Percentiles rank a stretch among this genome's conserved stretches.
phyloP scores from a whole-genome alignment of 2,888 invertebrate species.

The Yponomeuta plumbellus region DNA sequence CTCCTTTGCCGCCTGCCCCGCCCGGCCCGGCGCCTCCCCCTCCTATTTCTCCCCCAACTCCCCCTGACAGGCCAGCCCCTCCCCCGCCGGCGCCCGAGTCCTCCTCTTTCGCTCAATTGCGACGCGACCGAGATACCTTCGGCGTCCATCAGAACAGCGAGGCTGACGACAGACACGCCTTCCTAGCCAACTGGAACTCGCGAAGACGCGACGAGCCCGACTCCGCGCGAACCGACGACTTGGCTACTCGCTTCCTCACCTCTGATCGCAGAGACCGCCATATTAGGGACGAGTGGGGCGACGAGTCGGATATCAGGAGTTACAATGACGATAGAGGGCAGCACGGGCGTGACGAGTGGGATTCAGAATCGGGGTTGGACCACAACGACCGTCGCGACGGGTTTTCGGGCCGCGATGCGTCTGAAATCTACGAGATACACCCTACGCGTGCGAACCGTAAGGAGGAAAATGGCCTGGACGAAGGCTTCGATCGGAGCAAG shows the following conservation, averaged over 20 bases:
- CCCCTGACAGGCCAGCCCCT: slow-evolving; percentile 77
- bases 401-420: slow-evolving; percentile 62
- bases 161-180: slow-evolving; percentile 72
- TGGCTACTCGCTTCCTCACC: slow-evolving; percentile 63
- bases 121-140: slow-evolving; percentile 83
- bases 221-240: slow-evolving; percentile 50
- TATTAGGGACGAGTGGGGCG: slow-evolving; percentile 61
- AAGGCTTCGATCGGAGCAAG: slow-evolving; percentile 50
- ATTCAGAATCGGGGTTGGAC: slow-evolving; percentile 64
- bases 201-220: slow-evolving; percentile 61
- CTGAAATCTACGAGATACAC: slow-evolving; percentile 68
- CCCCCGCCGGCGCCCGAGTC: slow-evolving; percentile 78
- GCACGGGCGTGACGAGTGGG: slow-evolving; percentile 60
- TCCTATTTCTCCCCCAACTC: slow-evolving; percentile 72
- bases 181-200: slow-evolving; percentile 71
- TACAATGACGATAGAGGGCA: slow-evolving; percentile 54
- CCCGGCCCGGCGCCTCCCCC: slow-evolving; percentile 80
- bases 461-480: slow-evolving; percentile 56
- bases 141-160: slow-evolving; percentile 82
- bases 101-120: slow-evolving; percentile 79
- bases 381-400: slow-evolving; percentile 45
- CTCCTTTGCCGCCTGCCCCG: slow-evolving; percentile 77
- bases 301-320: slow-evolving; percentile 45
- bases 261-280: slow-evolving; percentile 55
- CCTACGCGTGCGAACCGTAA: slow-evolving; percentile 54